Percentiles rank a stretch among this genome's conserved stretches.
phyloP scores from a whole-genome alignment of 2,113 vertebrate genomes.

The Bothrops jararaca region DNA sequence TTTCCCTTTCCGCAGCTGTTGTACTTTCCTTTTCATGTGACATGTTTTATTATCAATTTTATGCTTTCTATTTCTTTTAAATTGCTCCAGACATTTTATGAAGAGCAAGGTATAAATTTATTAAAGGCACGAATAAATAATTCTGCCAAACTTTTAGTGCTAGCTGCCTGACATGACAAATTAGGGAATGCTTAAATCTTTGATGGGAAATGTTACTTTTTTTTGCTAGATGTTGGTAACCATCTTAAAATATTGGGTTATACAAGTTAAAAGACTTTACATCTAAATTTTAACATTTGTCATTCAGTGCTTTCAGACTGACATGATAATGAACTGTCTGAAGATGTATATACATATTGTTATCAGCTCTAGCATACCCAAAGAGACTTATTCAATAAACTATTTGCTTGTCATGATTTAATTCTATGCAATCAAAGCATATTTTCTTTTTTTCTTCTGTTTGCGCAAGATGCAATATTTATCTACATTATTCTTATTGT shows the following conservation, averaged over 20 bases:
- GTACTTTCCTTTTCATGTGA: background rate
- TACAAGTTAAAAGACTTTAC: background rate
- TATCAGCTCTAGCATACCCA: background rate
- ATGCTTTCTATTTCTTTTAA: background rate
- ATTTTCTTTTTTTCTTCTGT: background rate
- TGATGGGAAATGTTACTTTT: background rate
- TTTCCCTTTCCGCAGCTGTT: background rate
- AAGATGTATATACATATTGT: background rate
- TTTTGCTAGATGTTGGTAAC: background rate
- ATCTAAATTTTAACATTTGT: background rate
- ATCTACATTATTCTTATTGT: background rate
- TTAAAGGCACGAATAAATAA: background rate
- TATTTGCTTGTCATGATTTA: background rate
- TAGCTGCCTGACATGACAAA: background rate
- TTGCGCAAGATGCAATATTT: background rate
- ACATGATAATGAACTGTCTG: background rate
- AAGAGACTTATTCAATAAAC: background rate
- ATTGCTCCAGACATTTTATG: background rate
- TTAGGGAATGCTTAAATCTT: background rate
- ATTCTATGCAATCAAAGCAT: background rate
- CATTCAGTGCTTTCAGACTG: background rate
- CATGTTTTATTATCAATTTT: background rate
- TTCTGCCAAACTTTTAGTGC: background rate
- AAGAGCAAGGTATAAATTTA: background rate
- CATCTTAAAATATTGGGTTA: background rate